Evolutionary conservation across 92 coral and sea anemone species (phyloP).

Genomic region (Nematostella vectensis): DNA sequence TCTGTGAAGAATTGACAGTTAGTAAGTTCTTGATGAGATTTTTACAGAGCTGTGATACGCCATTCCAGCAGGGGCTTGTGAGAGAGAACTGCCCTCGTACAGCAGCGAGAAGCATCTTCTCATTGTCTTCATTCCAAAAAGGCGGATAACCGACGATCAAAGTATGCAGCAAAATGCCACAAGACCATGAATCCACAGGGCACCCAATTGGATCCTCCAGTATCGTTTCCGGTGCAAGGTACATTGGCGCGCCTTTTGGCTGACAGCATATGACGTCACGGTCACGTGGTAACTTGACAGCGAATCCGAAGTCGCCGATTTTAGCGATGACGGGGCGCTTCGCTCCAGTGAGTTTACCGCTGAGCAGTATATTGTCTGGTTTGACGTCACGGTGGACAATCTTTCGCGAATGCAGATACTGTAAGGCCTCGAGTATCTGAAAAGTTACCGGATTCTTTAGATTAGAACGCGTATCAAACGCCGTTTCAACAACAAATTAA

Average conservation of each 20-base stretch:
- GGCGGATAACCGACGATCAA: slow-evolving; percentile 90
- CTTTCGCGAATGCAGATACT: slow-evolving; percentile 63
- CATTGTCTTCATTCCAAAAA: slow-evolving; percentile 79
- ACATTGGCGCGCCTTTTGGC: slow-evolving; percentile 90
- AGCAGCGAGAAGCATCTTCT: slow-evolving; percentile 64
- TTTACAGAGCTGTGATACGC: slow-evolving; percentile 58
- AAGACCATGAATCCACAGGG: slow-evolving; percentile 94
- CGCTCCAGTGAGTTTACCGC: slow-evolving; percentile 20
- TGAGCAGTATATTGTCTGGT: slow-evolving; percentile 83
- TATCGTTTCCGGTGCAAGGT: slow-evolving; percentile 93
- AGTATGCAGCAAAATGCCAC: slow-evolving; percentile 73
- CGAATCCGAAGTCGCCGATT: slow-evolving; percentile 83
- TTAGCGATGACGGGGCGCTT: slow-evolving; percentile 56
- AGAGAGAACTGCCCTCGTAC: slow-evolving; percentile 68
- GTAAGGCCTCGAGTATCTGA: slow-evolving; percentile 71
- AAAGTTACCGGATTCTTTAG: too few relatives aligned
- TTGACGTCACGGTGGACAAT: slow-evolving; percentile 88
- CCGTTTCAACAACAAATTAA: too few relatives aligned
- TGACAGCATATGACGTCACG: slow-evolving; percentile 54
- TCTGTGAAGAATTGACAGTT: slow-evolving; percentile 38
- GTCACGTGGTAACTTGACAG: slow-evolving; percentile 49
- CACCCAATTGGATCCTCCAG: slow-evolving; percentile 73
- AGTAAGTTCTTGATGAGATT: slow-evolving; percentile 65
- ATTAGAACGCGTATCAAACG: too few relatives aligned
- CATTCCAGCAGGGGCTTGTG: slow-evolving; percentile 48